phyloP scores from a whole-genome alignment of 1,140 invertebrate genomes.

The Megalopta genalis region DNA sequence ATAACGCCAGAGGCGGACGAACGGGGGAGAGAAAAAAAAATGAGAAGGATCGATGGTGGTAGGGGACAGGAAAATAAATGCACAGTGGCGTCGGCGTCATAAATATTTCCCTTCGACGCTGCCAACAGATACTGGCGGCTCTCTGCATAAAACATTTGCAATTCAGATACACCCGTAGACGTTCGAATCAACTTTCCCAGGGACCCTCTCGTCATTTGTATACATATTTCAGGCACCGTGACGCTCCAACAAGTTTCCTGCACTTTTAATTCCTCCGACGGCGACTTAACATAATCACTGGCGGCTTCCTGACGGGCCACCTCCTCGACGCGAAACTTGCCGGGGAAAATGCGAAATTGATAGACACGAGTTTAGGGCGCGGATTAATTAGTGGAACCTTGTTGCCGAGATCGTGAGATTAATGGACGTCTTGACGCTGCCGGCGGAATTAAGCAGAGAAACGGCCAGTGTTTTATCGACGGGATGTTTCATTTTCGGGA shows the following conservation, averaged over 20 bases:
- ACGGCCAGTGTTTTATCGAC: too few relatives aligned
- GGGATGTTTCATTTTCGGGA: too few relatives aligned
- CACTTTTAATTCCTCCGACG: background rate
- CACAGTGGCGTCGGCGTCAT: constrained; percentile 1
- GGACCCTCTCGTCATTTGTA: background rate
- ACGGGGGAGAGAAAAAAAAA: background rate
- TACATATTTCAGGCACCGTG: constrained; percentile 14
- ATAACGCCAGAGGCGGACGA: background rate
- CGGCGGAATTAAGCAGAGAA: too few relatives aligned
- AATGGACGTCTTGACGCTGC: too few relatives aligned
- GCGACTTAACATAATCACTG: background rate
- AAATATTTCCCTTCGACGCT: constrained; percentile 28
- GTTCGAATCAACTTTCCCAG: constrained; percentile 24
- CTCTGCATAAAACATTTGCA: constrained; percentile 30
- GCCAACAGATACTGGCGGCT: constrained; percentile 4
- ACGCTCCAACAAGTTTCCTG: too few relatives aligned
- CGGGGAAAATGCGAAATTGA: background rate
- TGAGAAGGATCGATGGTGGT: too few relatives aligned
- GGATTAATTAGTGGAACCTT: background rate
- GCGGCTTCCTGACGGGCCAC: too few relatives aligned
- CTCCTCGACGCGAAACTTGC: background rate
- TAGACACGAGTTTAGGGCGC: background rate
- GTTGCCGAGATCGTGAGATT: background rate
- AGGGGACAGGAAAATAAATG: background rate
- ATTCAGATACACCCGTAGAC: constrained; percentile 14